A percentile compares a stretch with the other conserved stretches of the same genome.
Conservation (phyloP, 2,888 invertebrate species). For the Dryobota labecula region DNA sequence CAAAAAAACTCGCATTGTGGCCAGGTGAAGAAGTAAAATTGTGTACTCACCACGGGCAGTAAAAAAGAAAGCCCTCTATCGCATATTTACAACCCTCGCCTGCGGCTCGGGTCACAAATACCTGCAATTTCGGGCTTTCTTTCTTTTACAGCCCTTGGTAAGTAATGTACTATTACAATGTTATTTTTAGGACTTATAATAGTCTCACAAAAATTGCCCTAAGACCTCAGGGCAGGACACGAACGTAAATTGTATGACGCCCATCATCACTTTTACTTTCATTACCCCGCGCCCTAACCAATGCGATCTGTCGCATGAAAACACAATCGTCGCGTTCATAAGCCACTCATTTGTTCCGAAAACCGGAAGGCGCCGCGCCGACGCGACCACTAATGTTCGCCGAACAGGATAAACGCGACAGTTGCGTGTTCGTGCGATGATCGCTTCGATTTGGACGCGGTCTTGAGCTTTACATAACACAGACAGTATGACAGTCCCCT, state of each 20-base stretch:
- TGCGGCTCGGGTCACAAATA: too few relatives aligned
- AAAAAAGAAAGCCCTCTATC: too few relatives aligned
- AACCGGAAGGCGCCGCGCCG: neutral
- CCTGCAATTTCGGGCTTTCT: too few relatives aligned
- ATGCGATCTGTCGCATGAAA: neutral
- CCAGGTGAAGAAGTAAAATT: too few relatives aligned
- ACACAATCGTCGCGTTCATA: neutral
- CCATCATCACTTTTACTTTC: neutral
- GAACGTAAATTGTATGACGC: constrained; percentile 21
- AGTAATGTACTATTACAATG: too few relatives aligned
- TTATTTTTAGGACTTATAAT: neutral
- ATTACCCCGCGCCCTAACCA: constrained; percentile 9
- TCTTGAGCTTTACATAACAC: constrained; percentile 15
- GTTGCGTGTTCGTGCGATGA: neutral
- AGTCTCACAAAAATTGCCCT: constrained; percentile 29
- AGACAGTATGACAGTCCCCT: neutral
- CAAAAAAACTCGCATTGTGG: too few relatives aligned
- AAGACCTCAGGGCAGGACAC: constrained; percentile 21
- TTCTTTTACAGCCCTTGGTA: too few relatives aligned
- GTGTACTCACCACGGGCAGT: too few relatives aligned
- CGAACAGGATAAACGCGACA: neutral
- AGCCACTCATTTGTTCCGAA: neutral
- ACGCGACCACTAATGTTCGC: neutral
- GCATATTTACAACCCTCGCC: too few relatives aligned
- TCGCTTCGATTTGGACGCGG: constrained; percentile 4